Evolutionary conservation across 2,888 invertebrate genomes (phyloP).

Genomic region (Aspidiotus rigidus): DNA sequence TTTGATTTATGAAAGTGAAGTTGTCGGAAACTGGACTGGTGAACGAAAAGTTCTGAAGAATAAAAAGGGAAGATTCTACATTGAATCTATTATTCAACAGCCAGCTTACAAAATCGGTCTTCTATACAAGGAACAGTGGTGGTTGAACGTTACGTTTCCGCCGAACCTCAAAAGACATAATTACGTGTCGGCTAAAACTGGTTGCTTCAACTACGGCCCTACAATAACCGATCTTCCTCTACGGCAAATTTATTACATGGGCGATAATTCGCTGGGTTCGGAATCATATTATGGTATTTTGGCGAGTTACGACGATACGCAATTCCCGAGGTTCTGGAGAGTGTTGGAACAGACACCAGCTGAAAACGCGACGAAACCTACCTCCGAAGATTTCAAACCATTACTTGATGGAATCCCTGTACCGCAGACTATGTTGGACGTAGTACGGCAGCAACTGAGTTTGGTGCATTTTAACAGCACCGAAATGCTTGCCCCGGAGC

Average conservation of each 20-base stretch:
- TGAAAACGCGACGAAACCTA: neutral
- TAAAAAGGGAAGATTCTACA: neutral
- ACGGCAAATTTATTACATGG: conserved; percentile 2
- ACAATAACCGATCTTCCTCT: neutral
- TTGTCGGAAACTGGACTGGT: neutral
- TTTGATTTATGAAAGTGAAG: neutral
- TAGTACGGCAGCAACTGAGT: neutral
- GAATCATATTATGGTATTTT: neutral
- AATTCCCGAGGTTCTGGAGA: neutral
- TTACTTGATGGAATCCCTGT: neutral
- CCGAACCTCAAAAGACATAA: neutral
- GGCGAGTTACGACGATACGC: neutral
- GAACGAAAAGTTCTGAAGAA: neutral
- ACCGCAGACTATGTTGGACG: neutral
- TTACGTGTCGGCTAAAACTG: neutral
- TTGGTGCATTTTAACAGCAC: neutral
- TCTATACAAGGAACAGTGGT: neutral
- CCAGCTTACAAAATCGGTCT: conserved; percentile 7
- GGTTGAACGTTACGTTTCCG: neutral
- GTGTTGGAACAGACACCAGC: neutral
- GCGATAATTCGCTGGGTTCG: neutral
- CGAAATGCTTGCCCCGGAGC: neutral
- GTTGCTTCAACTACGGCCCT: neutral
- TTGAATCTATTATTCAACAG: conserved; percentile 4
- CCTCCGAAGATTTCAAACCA: neutral